Evolutionary conservation across 2,888 invertebrate species (phyloP), one percentile per base, ranked within the genome.

Genomic region (Lepidocyrtoides sp.): DNA sequence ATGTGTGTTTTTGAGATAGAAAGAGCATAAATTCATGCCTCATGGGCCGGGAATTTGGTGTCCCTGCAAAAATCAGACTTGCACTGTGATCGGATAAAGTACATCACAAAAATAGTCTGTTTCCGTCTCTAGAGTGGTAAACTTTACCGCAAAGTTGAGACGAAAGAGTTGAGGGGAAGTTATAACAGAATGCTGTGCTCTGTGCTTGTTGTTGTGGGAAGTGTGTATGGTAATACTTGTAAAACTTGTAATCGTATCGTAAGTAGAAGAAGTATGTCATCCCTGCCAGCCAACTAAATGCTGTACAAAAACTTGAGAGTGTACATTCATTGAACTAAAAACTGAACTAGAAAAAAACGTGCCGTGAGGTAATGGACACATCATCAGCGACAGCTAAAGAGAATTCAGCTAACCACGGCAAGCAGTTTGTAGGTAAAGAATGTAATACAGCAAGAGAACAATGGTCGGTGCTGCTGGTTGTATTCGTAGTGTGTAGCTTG

Each of bases 61-160:
- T 89, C 89, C 89, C 63, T 54, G 89, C 90, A 83, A 90, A 90
- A 90, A 90, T 90, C 84, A 90, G 84, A 90, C 90, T 90, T 90
- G 85, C 91, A 66, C 91, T 44, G 26, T 72, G 57, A 26, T n/a
- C 32, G 91, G 91, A 79, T 29, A 51, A 20, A 54, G 91, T 86
- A 91, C 48, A 32, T 4, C 3, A 36, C 91, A 81, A 91, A 91
- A 66, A n/a, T 75, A 44, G 10, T 48, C 75, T 36, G n/a, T 26
- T 60, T 8, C 29, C 26, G 12, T 48, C 48, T 48, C 48, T 14
- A 10, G n/a, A 48, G n/a, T 4, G 48, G n/a, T 41, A 41, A 41
- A 3, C 41, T 41, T 41, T 17, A n/a, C n/a, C n/a, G n/a, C n/a
- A n/a, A n/a, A n/a, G n/a, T n/a, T n/a, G n/a, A n/a, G n/a, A n/a